These are phyloP conservation scores for Otolemur garnettii DNA, from an alignment of 2,113 vertebrate genomes.

Conservation along the genomic window DNA sequence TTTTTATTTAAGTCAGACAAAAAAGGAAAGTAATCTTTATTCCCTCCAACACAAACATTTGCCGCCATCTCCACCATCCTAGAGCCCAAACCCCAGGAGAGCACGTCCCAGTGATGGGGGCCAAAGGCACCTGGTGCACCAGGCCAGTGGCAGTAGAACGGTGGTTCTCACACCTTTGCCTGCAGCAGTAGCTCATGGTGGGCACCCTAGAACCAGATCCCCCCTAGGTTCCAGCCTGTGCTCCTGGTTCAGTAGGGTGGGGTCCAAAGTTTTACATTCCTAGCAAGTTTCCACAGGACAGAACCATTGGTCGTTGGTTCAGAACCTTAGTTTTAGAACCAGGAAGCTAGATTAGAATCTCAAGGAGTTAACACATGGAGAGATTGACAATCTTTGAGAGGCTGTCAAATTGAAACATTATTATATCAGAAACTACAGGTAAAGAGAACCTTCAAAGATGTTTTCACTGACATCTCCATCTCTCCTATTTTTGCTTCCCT, in stretches of 20 bases:
- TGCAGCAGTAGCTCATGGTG: neutral
- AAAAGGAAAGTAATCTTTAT: neutral
- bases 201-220: neutral
- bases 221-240: neutral
- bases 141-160: no score
- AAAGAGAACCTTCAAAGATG: neutral
- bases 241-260: neutral
- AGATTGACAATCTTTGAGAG: neutral
- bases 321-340: neutral
- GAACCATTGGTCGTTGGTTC: neutral
- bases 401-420: neutral
- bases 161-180: neutral
- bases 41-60: neutral
- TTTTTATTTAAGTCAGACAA: conserved; percentile 39
- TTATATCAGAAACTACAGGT: neutral
- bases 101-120: neutral
- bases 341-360: neutral
- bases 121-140: neutral
- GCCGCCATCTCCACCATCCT: neutral
- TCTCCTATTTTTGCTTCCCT: conserved; percentile 42
- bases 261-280: neutral
- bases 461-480: neutral
- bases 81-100: neutral
- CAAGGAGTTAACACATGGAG: neutral
- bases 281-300: neutral